These are phyloP conservation scores for Acrocyrtus sp. DNA, from an alignment of 2,888 invertebrate species.

Conservation along the genomic window DNA sequence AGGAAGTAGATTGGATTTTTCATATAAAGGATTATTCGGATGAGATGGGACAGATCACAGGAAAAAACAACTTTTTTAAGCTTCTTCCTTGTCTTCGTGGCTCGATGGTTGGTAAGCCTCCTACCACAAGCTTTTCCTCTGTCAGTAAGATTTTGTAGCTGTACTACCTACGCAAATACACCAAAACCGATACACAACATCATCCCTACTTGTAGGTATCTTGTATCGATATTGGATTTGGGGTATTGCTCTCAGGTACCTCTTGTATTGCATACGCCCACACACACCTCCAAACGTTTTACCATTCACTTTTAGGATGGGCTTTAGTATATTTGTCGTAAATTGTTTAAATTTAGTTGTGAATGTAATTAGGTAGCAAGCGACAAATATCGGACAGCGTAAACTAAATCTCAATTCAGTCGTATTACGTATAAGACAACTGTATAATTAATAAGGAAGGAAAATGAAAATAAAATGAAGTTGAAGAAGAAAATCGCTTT, in stretches of 20 bases:
- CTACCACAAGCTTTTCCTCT: neutral
- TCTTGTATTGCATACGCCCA: too few species aligned
- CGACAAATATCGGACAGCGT: too few species aligned
- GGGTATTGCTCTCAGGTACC: too few species aligned
- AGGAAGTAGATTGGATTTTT: constrained; percentile 31
- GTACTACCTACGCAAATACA: neutral
- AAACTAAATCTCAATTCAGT: too few species aligned
- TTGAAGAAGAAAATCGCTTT: neutral
- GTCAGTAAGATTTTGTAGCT: neutral
- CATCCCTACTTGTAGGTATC: too few species aligned
- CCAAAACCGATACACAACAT: neutral
- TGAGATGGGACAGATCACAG: constrained; percentile 27
- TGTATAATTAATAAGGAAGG: neutral
- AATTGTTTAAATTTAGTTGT: too few species aligned
- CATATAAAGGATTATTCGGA: constrained; percentile 31
- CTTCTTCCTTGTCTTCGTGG: constrained; percentile 27
- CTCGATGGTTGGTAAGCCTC: constrained; percentile 18
- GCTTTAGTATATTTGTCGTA: too few species aligned
- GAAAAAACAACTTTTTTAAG: constrained; percentile 26
- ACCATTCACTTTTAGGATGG: too few species aligned
- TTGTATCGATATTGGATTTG: too few species aligned
- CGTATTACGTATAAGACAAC: too few species aligned
- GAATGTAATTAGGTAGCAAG: too few species aligned
- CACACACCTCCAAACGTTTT: too few species aligned
- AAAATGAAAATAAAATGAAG: neutral